phyloP scores from a whole-genome alignment of 1,140 invertebrate genomes.

The Drosophila chauvacae region DNA sequence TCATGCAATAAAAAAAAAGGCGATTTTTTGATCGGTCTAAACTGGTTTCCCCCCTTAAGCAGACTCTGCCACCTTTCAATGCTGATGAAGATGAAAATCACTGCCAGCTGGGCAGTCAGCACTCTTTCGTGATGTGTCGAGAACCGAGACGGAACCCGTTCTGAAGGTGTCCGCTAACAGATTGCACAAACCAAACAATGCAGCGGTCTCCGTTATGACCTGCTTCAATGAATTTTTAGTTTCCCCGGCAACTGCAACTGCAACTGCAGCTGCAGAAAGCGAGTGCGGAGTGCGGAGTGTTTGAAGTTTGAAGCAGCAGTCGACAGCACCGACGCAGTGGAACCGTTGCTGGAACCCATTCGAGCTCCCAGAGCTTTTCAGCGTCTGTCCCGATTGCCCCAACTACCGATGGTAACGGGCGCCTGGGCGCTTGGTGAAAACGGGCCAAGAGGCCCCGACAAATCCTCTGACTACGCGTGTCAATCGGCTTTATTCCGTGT shows the following conservation, averaged over 20 bases:
- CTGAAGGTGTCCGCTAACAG: slow-evolving; percentile 33
- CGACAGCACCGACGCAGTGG: slow-evolving; percentile 37
- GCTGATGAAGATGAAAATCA: slow-evolving; percentile 3
- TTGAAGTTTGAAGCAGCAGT: slow-evolving; percentile 19
- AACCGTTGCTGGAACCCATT: slow-evolving; percentile 61
- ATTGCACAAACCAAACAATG: slow-evolving; percentile 65
- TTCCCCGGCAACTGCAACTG: slow-evolving; percentile 1
- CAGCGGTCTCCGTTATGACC: slow-evolving; percentile 51
- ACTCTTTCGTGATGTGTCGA: slow-evolving; percentile 37
- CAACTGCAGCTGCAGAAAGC: slow-evolving; percentile 16
- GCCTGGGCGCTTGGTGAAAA: slow-evolving; percentile 54
- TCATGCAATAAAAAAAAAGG: too few species aligned
- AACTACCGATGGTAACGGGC: slow-evolving; percentile 52
- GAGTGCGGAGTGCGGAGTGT: slow-evolving; percentile 32
- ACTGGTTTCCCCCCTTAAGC: too few species aligned
- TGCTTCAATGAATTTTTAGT: slow-evolving; percentile 63
- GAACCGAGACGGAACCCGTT: slow-evolving; percentile 21
- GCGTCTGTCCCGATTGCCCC: slow-evolving; percentile 41
- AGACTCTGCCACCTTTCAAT: not conserved
- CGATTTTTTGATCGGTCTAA: too few species aligned
- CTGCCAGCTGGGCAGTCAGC: not conserved
- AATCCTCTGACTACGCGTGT: slow-evolving; percentile 25
- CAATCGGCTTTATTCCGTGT: slow-evolving; percentile 37
- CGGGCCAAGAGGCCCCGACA: slow-evolving; percentile 16
- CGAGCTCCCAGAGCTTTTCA: slow-evolving; percentile 42